phyloP scores from a whole-genome alignment of 2,797 vertebrate species.

The Brachymystax lenok region DNA sequence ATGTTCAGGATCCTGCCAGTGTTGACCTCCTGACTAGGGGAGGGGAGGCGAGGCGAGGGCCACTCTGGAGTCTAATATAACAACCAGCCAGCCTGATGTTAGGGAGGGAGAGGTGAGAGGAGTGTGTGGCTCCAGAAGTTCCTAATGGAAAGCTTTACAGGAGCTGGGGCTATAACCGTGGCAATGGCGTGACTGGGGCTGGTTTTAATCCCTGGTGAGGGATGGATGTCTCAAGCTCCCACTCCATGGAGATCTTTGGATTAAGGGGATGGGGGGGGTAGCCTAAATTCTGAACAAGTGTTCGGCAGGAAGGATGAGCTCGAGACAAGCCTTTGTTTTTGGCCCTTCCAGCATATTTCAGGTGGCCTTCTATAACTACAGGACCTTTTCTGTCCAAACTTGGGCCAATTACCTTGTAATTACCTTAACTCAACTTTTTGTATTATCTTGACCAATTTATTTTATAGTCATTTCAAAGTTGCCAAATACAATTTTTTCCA shows the following conservation, averaged over 20 bases:
- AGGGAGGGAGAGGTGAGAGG: constrained; percentile 6
- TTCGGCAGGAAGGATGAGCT: neutral
- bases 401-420: neutral
- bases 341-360: neutral
- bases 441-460: neutral
- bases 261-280: constrained; percentile 5
- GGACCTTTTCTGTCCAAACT: too few species aligned
- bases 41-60: constrained; percentile 33
- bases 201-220: constrained; percentile 45
- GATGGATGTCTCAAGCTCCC: neutral
- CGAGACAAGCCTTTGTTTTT: neutral
- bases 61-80: constrained; percentile 68
- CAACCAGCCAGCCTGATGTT: constrained; percentile 53
- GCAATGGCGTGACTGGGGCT: constrained; percentile 36
- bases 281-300: constrained; percentile 17
- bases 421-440: neutral
- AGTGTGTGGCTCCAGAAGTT: constrained; percentile 18
- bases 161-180: constrained; percentile 5
- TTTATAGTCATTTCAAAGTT: neutral
- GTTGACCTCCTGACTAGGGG: constrained; percentile 63
- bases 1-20: constrained; percentile 76
- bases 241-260: constrained; percentile 18
- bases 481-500: too few species aligned
- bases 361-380: neutral
- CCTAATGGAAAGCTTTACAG: constrained; percentile 22